Evolutionary conservation across 2,888 invertebrate species (phyloP).

Genomic region (Hyppa rectilinea): DNA sequence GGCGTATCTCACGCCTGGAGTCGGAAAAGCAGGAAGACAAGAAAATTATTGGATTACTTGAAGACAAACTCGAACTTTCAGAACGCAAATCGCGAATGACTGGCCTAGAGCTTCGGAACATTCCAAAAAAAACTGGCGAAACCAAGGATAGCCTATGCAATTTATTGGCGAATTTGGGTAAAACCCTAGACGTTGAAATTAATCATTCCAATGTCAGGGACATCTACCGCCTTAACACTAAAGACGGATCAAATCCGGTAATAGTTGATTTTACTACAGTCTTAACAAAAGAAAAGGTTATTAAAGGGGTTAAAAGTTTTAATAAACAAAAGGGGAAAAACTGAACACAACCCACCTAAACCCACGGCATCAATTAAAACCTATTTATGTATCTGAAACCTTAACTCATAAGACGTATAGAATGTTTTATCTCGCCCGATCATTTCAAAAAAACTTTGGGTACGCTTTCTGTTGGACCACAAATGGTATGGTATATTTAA

Average conservation of each 20-base stretch:
- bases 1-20: background rate
- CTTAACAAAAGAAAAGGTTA: conserved; percentile 1
- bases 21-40: background rate
- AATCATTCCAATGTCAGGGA: background rate
- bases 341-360: no score
- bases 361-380: no score
- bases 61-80: background rate
- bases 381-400: no score
- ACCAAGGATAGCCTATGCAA: no score
- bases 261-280: background rate
- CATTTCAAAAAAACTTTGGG: no score
- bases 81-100: conserved; percentile 3
- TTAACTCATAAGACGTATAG: no score
- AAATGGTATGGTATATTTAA: no score
- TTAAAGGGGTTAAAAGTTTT: background rate
- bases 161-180: background rate
- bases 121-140: background rate
- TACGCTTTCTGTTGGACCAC: no score
- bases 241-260: background rate
- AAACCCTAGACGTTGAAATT: background rate
- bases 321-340: no score
- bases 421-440: no score
- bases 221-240: background rate
- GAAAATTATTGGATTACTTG: background rate
- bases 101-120: background rate